Evolutionary conservation across 2,797 vertebrate genomes (phyloP).

Genomic region (Coregonus sp.): DNA sequence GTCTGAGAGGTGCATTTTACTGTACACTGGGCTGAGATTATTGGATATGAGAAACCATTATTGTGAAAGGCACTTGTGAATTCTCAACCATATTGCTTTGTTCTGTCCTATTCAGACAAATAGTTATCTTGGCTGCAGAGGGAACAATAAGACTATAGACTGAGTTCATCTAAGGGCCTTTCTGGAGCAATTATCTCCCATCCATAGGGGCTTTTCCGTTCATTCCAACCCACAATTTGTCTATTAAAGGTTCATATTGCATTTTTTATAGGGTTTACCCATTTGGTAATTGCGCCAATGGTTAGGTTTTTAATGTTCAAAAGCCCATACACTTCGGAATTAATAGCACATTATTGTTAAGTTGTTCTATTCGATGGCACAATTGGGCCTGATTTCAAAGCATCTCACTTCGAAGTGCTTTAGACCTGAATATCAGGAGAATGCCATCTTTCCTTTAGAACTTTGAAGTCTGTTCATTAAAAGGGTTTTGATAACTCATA

Average conservation of each 20-base stretch:
- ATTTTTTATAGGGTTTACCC: neutral
- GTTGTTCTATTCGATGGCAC: slow-evolving; percentile 23
- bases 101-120: neutral
- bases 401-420: slow-evolving; percentile 37
- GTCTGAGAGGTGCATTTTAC: neutral
- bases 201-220: slow-evolving; percentile 32
- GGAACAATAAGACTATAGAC: neutral
- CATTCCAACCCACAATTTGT: slow-evolving; percentile 6
- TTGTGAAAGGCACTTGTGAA: neutral
- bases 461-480: neutral
- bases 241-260: no score
- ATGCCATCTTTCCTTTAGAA: neutral
- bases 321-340: slow-evolving; percentile 25
- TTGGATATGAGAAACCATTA: neutral
- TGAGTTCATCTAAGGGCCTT: neutral
- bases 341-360: slow-evolving; percentile 15
- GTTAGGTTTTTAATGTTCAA: slow-evolving; percentile 22
- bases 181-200: slow-evolving; percentile 6
- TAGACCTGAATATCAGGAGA: slow-evolving; percentile 9
- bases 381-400: slow-evolving; percentile 36
- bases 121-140: neutral
- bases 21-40: neutral
- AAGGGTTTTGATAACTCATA: neutral
- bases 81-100: neutral
- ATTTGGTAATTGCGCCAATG: slow-evolving; percentile 23